Conservation (phyloP, 2,888 invertebrate genomes). For the Pterostichus niger region DNA sequence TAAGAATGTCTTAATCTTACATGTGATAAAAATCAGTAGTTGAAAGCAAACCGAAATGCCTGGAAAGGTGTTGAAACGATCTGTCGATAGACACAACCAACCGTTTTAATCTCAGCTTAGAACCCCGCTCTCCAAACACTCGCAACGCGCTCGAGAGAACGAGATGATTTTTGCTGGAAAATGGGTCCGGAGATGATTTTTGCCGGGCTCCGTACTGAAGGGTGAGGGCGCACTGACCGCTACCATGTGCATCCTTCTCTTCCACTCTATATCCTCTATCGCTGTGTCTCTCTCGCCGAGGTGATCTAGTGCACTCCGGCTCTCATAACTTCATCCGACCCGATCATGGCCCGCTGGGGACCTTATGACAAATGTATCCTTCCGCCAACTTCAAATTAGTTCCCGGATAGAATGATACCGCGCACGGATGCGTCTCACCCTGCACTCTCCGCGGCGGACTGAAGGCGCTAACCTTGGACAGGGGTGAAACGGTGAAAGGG, state of each 20-base stretch:
- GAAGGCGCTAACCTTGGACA: conserved; percentile 67
- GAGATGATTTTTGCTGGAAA: conserved; percentile 74
- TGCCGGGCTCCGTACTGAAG: conserved; percentile 72
- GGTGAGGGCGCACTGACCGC: conserved; percentile 67
- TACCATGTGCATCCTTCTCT: conserved; percentile 67
- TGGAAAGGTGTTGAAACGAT: conserved; percentile 20
- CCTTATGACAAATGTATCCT: conserved; percentile 79
- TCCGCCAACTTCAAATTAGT: conserved; percentile 79
- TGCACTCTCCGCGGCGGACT: not conserved
- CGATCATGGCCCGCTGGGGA: conserved; percentile 78
- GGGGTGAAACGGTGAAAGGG: conserved; percentile 68
- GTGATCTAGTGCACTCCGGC: conserved; percentile 78
- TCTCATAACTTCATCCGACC: conserved; percentile 79
- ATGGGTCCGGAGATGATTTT: conserved; percentile 74
- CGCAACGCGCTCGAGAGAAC: conserved; percentile 68
- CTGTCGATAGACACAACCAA: conserved; percentile 8
- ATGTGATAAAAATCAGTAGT: not conserved
- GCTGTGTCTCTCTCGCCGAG: conserved; percentile 69
- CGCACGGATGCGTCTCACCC: conserved; percentile 21
- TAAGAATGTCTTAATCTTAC: not conserved
- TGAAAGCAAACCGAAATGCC: not conserved
- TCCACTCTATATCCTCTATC: conserved; percentile 70
- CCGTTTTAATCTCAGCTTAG: conserved; percentile 40
- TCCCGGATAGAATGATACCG: conserved; percentile 69
- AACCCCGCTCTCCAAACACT: conserved; percentile 64